These are phyloP conservation scores for Eumacrocentrus americanus DNA, from an alignment of 2,888 invertebrate species.

Conservation along the genomic window DNA sequence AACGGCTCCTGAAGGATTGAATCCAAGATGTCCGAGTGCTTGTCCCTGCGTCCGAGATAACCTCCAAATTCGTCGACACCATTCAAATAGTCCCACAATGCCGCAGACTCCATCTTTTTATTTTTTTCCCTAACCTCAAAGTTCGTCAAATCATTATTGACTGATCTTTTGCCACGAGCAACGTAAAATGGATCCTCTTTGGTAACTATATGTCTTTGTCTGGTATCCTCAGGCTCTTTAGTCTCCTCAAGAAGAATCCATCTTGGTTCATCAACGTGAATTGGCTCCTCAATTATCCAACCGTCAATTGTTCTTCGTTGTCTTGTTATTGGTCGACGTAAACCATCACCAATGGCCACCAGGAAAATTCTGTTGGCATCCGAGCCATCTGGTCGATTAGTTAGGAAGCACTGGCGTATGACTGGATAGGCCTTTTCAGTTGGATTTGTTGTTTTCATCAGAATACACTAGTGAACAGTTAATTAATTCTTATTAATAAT, in stretches of 20 bases:
- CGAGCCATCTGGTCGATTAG: background rate
- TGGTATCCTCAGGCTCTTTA: background rate
- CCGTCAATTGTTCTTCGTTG: slow-evolving; percentile 29
- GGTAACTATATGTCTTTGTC: background rate
- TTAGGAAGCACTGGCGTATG: background rate
- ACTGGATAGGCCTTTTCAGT: too few species aligned
- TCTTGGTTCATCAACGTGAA: slow-evolving; percentile 45
- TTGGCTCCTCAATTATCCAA: slow-evolving; percentile 39
- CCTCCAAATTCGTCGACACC: slow-evolving; percentile 21
- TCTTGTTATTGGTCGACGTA: slow-evolving; percentile 11
- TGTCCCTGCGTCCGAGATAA: slow-evolving; percentile 37
- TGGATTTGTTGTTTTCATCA: too few species aligned
- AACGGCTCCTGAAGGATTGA: slow-evolving; percentile 43
- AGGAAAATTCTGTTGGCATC: background rate
- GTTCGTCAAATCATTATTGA: background rate
- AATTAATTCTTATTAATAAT: too few species aligned
- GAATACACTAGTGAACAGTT: too few species aligned
- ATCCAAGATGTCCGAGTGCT: slow-evolving; percentile 42
- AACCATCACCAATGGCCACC: background rate
- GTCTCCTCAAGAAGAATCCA: slow-evolving; percentile 40
- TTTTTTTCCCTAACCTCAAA: background rate
- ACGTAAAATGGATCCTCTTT: slow-evolving; percentile 45
- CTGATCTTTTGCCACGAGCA: slow-evolving; percentile 42
- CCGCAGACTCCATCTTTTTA: too few species aligned
- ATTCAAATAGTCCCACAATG: too few species aligned